Base-by-base conservation (phyloP, 2,797 vertebrate genomes). In the Novumbra hubbsi region DNA sequence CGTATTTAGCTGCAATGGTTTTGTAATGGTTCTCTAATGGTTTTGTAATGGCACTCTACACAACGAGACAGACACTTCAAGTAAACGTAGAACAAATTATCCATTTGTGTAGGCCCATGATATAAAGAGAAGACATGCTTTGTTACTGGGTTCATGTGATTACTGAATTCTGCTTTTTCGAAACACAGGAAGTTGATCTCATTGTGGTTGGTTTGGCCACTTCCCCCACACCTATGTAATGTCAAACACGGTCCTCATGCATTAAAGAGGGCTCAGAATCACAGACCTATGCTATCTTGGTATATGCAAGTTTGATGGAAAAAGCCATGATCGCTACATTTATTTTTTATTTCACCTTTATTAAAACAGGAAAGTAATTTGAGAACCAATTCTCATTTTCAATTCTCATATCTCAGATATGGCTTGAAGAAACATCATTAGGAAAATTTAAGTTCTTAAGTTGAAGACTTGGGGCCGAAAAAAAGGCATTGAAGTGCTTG, bases 11-110 rank as follows among this genome's bases (percentile, higher is more conserved):
- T 48, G 38, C 49, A 27, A 49, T 68, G 24, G 41, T 24, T 68
- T 27, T 49, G n/a, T 45, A 68, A 48, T 68, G 67, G 28, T 68
- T 68, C 41, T 49, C 21, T 17, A 68, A 48, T 17, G 38, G 67
- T 48, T 48, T 68, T 21, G 19, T 24, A 41, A 24, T 6, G n/a
- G 24, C 48, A 16, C 38, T 68, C 24, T 21, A 68, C 41, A 16
- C 41, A 15, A 68, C 9, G 5, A 49, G 21, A 16, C 14, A 68
- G 55, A 24, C 55, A 11, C 55, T 60, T 24, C 0, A 24, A 60
- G 55, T 21, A 8, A 24, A n/a, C 12, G 55, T 1, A 12, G 55
- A 24, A 24, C 21, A 57, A 57, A 21, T n/a, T 1, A 24, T 57
- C 6, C 0, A 9, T 9, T 55, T 19, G 7, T 24, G 21, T 24